A percentile compares a stretch with the other conserved stretches of the same genome.
phyloP scores from a whole-genome alignment of 2,888 invertebrate genomes.

The Caenorhabditis drosophilae region DNA sequence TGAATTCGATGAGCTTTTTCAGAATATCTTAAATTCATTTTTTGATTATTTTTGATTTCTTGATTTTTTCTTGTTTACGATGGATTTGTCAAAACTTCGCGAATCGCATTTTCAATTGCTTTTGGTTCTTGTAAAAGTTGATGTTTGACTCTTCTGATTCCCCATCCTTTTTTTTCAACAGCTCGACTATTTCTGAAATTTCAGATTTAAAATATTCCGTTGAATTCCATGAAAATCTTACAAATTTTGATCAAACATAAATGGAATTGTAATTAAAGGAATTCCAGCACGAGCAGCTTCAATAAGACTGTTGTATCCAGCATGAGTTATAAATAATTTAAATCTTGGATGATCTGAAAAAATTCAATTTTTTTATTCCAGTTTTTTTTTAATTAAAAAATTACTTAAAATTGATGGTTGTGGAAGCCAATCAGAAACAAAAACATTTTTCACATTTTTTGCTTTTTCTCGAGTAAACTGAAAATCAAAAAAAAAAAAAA shows the following conservation, averaged over 20 bases:
- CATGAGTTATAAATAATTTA: constrained; percentile 58
- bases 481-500: neutral
- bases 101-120: constrained; percentile 16
- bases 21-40: constrained; percentile 44
- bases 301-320: constrained; percentile 62
- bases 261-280: constrained; percentile 49
- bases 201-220: neutral
- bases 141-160: constrained; percentile 18
- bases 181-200: constrained; percentile 25
- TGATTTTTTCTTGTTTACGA: no score
- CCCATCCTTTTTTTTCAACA: constrained; percentile 35
- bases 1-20: constrained; percentile 35
- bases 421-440: constrained; percentile 50
- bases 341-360: constrained; percentile 48
- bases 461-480: constrained; percentile 24
- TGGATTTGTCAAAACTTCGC: constrained; percentile 22
- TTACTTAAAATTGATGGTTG: constrained; percentile 45
- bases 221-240: constrained; percentile 2
- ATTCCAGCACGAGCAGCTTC: constrained; percentile 55
- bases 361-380: neutral
- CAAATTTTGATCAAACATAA: constrained; percentile 49
- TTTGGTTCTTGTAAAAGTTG: constrained; percentile 16
- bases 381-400: neutral
- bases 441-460: constrained; percentile 24
- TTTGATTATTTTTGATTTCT: no score